These are phyloP conservation scores for Reticulitermes lucifugus DNA, from an alignment of 2,888 invertebrate genomes.

Conservation along the genomic window DNA sequence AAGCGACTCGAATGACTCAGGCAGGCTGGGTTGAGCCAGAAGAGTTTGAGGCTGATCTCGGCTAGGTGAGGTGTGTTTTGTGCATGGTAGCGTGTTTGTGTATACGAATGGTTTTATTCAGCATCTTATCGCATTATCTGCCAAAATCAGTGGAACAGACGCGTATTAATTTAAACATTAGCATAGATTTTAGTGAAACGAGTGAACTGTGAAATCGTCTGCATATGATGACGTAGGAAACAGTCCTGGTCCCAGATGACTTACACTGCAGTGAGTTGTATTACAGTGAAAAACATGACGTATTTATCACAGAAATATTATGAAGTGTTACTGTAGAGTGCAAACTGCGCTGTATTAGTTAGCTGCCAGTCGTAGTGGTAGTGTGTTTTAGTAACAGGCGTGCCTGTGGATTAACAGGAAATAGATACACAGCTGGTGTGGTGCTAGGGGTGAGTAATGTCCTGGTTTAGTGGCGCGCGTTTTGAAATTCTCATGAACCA, in stretches of 20 bases:
- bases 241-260: not conserved
- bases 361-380: not conserved
- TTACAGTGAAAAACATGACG: not conserved
- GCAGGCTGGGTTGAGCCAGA: not conserved
- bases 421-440: conserved; percentile 2
- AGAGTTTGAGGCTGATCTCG: not conserved
- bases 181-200: not conserved
- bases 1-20: not conserved
- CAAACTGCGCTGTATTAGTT: not conserved
- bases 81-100: not conserved
- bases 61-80: not conserved
- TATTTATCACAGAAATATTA: not conserved
- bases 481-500: not conserved
- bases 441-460: not conserved
- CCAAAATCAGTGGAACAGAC: not conserved
- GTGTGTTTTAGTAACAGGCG: not conserved
- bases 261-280: not conserved
- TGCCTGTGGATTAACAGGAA: not conserved
- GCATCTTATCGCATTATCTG: not conserved
- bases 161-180: not conserved
- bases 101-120: not conserved
- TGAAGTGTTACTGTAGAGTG: not conserved
- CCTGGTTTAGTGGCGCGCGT: conserved; percentile 8
- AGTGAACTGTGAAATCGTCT: not conserved
- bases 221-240: not conserved